Evolutionary conservation across 92 coral and sea anemone species (phyloP).

Genomic region (Galaxea fascicularis): DNA sequence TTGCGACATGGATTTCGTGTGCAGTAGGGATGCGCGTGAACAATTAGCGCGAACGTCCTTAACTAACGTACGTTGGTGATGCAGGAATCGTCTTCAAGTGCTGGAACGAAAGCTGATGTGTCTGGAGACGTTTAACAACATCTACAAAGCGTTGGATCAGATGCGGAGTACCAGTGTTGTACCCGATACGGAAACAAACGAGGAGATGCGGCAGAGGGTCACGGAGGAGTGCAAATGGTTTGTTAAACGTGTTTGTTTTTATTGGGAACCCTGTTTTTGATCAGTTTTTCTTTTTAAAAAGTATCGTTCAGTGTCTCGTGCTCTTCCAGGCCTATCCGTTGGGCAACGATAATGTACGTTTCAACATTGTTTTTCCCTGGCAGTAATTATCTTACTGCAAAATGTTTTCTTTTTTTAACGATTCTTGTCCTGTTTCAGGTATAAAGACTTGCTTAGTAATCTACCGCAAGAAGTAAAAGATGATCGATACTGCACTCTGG

Average conservation of each 20-base stretch:
- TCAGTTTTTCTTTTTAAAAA: too few relatives aligned
- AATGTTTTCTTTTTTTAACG: not conserved
- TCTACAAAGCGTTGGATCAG: conserved; percentile 89
- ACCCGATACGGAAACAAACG: conserved; percentile 88
- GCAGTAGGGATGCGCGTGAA: too few relatives aligned
- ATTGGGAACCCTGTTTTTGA: not conserved
- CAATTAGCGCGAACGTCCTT: too few relatives aligned
- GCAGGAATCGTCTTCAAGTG: conserved; percentile 85
- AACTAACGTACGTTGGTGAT: too few relatives aligned
- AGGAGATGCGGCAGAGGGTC: conserved; percentile 97
- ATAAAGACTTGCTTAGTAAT: conserved; percentile 87
- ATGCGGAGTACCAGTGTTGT: conserved; percentile 81
- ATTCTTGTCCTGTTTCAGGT: conserved; percentile 55
- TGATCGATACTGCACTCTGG: conserved; percentile 91
- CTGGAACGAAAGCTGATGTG: conserved; percentile 91
- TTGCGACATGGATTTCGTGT: too few relatives aligned
- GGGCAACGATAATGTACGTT: too few relatives aligned
- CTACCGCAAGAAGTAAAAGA: conserved; percentile 85
- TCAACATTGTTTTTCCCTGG: too few relatives aligned
- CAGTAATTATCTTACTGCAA: not conserved
- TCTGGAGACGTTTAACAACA: conserved; percentile 83
- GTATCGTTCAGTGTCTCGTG: too few relatives aligned
- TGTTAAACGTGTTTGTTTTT: not conserved
- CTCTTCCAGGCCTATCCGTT: too few relatives aligned
- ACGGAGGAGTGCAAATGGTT: conserved; percentile 97